Conservation (phyloP, 2,797 vertebrate genomes). For the Fistularia tabacaria region DNA sequence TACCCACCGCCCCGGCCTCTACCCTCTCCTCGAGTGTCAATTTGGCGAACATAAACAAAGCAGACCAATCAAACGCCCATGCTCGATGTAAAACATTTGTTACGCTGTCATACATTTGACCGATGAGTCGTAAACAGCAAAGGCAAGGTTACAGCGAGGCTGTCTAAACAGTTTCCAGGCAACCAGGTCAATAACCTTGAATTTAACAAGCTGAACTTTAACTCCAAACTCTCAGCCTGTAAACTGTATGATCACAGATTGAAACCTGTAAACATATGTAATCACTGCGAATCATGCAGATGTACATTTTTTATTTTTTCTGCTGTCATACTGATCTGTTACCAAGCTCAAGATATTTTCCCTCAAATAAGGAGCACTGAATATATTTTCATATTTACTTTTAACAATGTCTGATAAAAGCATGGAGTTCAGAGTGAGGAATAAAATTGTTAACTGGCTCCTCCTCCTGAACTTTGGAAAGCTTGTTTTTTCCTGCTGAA, state of each 20-base stretch:
- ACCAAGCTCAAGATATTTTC: too few relatives aligned
- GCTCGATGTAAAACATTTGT: too few relatives aligned
- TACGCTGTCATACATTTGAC: slow-evolving; percentile 43
- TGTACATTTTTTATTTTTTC: too few relatives aligned
- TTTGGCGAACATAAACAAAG: too few relatives aligned
- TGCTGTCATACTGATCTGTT: too few relatives aligned
- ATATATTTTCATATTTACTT: background rate
- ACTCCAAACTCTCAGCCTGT: slow-evolving; percentile 10
- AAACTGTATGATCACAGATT: too few relatives aligned
- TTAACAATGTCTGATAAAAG: background rate
- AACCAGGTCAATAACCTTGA: slow-evolving; percentile 72
- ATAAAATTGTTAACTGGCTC: slow-evolving; percentile 34
- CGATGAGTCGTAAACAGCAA: slow-evolving; percentile 44
- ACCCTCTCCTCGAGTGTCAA: too few relatives aligned
- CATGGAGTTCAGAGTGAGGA: background rate
- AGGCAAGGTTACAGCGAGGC: slow-evolving; percentile 38
- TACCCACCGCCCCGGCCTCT: too few relatives aligned
- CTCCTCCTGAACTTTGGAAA: slow-evolving; percentile 69
- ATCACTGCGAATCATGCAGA: too few relatives aligned
- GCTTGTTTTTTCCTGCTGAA: background rate
- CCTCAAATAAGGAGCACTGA: too few relatives aligned
- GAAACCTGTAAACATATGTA: too few relatives aligned
- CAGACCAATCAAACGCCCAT: too few relatives aligned
- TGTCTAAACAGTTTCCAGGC: slow-evolving; percentile 75
- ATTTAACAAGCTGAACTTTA: slow-evolving; percentile 24